Percentiles rank a stretch among this genome's conserved stretches.
Conservation (phyloP, 2,888 invertebrate species). For the Drosophila borealis region DNA sequence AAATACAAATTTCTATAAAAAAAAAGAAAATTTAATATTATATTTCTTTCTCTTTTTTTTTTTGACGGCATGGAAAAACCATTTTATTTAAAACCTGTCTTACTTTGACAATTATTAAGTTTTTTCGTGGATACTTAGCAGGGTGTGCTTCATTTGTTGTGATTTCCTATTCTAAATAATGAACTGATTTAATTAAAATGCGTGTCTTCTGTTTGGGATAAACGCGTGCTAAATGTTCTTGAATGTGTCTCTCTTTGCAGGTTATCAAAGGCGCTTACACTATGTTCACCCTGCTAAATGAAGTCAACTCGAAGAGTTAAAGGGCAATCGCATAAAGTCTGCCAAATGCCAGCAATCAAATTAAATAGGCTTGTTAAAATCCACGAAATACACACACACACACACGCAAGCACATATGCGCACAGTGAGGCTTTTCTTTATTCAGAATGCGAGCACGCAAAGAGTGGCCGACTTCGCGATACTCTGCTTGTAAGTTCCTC, state of each 20-base stretch:
- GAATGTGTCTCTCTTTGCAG: conserved; percentile 45
- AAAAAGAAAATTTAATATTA: background rate
- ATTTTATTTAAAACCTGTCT: too few species aligned
- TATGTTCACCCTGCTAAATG: conserved; percentile 70
- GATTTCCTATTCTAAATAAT: too few species aligned
- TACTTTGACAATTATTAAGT: too few species aligned
- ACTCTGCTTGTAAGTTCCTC: background rate
- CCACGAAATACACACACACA: background rate
- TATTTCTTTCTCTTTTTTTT: too few species aligned
- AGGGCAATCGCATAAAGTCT: conserved; percentile 1
- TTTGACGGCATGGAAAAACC: too few species aligned
- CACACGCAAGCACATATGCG: background rate
- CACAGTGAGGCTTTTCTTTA: conserved; percentile 13
- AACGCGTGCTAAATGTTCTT: background rate
- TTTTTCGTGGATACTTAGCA: too few species aligned
- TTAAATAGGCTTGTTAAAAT: conserved; percentile 36
- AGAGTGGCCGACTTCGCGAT: background rate
- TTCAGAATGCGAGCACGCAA: conserved; percentile 21
- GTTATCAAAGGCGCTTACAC: conserved; percentile 78
- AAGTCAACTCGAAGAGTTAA: conserved; percentile 35
- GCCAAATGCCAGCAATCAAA: conserved; percentile 31
- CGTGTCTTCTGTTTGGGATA: too few species aligned
- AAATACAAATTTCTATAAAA: too few species aligned
- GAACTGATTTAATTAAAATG: too few species aligned
- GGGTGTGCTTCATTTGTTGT: too few species aligned